A percentile compares a stretch with the other conserved stretches of the same genome.
These are phyloP conservation scores for Spinus olivaceus DNA, from an alignment of 2,797 vertebrate genomes.

Conservation along the genomic window DNA sequence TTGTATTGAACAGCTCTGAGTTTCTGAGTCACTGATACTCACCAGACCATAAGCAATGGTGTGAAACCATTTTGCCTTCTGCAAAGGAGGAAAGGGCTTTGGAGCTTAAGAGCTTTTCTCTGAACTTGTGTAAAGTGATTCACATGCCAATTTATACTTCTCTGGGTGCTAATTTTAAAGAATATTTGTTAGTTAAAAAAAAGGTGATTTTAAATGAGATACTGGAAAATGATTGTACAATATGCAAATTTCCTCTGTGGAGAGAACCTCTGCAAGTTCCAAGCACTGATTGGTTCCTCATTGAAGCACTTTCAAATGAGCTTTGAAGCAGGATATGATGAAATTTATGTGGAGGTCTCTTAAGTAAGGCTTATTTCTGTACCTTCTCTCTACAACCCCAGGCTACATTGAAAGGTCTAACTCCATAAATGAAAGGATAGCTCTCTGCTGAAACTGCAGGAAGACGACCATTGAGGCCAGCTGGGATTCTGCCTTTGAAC, in stretches of 20 bases:
- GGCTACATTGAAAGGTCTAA: neutral
- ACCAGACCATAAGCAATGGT: neutral
- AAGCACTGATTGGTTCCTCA: neutral
- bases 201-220: neutral
- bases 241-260: neutral
- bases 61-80: neutral
- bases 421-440: neutral
- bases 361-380: neutral
- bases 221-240: neutral
- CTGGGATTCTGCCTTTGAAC: neutral
- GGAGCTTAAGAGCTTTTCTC: neutral
- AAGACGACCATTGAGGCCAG: neutral
- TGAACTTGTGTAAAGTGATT: neutral
- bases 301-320: neutral
- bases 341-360: neutral
- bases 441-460: neutral
- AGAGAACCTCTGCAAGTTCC: neutral
- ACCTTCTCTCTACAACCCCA: neutral
- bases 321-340: neutral
- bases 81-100: neutral
- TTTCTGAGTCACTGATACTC: neutral
- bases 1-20: neutral
- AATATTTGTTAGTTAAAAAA: neutral
- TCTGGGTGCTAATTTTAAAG: neutral
- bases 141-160: neutral